Evolutionary conservation across 2,113 vertebrate species (phyloP).

Genomic region (Philantomba maxwellii): DNA sequence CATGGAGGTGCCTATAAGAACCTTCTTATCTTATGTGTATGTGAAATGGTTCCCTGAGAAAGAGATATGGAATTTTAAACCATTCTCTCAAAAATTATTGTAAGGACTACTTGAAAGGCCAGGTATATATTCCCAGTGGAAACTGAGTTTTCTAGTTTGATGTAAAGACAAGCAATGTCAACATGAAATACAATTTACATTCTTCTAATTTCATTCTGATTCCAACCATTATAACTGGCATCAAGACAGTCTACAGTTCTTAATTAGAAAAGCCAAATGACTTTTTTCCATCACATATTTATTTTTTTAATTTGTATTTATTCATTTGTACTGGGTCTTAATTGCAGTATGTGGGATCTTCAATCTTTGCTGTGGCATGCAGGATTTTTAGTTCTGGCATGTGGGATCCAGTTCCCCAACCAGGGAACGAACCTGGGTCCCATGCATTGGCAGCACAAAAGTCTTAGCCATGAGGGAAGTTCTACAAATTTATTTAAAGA

Average conservation of each 20-base stretch:
- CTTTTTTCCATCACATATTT: neutral
- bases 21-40: neutral
- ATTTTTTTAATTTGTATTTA: neutral
- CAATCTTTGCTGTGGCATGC: neutral
- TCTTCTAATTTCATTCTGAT: neutral
- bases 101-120: neutral
- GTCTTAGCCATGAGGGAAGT: neutral
- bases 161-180: neutral
- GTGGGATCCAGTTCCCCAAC: neutral
- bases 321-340: neutral
- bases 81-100: neutral
- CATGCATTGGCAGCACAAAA: neutral
- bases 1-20: neutral
- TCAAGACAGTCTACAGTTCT: neutral
- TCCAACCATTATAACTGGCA: neutral
- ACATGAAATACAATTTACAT: neutral
- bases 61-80: neutral
- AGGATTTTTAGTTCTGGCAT: neutral
- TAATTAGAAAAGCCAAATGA: neutral
- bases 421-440: neutral
- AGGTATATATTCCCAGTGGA: neutral
- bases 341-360: neutral
- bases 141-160: neutral
- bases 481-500: neutral
- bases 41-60: neutral